phyloP scores from a whole-genome alignment of 2,113 vertebrate species.

The Galemys pyrenaicus region DNA sequence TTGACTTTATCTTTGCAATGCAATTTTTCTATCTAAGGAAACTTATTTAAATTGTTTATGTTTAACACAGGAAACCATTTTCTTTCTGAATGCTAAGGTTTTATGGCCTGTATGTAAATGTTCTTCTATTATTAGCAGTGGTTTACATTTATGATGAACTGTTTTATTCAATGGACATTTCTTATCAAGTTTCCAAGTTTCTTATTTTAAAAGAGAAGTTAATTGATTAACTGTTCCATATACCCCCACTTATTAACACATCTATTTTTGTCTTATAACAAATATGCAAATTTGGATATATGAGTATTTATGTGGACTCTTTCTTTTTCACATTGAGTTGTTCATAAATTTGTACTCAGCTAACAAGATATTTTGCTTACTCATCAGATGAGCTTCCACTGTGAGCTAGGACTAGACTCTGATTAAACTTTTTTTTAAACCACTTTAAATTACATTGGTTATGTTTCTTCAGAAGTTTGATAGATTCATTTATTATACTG shows the following conservation, averaged over 20 bases:
- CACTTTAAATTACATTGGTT: neutral
- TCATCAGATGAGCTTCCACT: neutral
- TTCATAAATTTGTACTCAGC: neutral
- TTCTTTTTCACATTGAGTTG: neutral
- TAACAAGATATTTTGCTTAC: neutral
- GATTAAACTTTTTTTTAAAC: neutral
- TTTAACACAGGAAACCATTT: neutral
- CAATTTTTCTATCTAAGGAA: neutral
- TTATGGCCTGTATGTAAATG: neutral
- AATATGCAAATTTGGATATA: neutral
- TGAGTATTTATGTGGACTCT: neutral
- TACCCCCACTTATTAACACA: neutral
- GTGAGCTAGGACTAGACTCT: neutral
- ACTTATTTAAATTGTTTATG: neutral
- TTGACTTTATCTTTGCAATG: neutral
- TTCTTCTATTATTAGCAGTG: neutral
- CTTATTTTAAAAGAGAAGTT: neutral
- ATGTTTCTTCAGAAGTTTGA: neutral
- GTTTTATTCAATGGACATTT: neutral
- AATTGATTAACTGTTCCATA: neutral
- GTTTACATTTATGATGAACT: neutral
- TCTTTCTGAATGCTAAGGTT: neutral
- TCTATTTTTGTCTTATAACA: neutral
- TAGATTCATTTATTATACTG: neutral
- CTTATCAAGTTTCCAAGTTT: neutral